A percentile compares a stretch with the other conserved stretches of the same genome.
These are phyloP conservation scores for Limnothrissa miodon DNA, from an alignment of 2,113 vertebrate genomes.

Conservation along the genomic window DNA sequence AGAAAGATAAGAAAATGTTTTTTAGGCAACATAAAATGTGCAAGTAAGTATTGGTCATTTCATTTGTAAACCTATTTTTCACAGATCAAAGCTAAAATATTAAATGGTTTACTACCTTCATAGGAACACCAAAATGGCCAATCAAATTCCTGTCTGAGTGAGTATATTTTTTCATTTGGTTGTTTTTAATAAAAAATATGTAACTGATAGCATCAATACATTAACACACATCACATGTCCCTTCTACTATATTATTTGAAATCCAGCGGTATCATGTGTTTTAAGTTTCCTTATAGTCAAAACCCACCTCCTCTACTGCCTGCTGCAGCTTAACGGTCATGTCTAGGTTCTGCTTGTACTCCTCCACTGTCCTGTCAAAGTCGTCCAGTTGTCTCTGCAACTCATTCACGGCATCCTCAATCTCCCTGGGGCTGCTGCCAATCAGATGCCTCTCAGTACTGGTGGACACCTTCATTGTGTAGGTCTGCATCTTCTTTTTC, in stretches of 20 bases:
- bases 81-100: background rate
- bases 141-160: background rate
- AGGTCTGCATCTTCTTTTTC: conserved; percentile 75
- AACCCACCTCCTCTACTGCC: conserved; percentile 83
- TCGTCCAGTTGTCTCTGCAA: conserved; percentile 81
- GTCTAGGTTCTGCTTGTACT: conserved; percentile 81
- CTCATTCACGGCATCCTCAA: conserved; percentile 69
- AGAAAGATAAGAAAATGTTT: background rate
- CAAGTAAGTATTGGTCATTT: no score
- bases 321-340: conserved; percentile 80
- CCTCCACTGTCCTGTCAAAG: conserved; percentile 75
- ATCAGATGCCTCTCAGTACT: conserved; percentile 60
- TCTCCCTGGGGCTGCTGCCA: conserved; percentile 57
- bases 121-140: background rate
- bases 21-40: background rate
- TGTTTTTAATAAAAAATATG: background rate
- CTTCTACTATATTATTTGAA: background rate
- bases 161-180: background rate
- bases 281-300: background rate
- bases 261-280: background rate
- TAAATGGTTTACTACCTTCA: background rate
- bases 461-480: conserved; percentile 67
- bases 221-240: background rate
- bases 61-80: background rate
- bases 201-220: background rate